Base-by-base conservation (phyloP, 2,113 vertebrate genomes). In the Anguilla japonica region DNA sequence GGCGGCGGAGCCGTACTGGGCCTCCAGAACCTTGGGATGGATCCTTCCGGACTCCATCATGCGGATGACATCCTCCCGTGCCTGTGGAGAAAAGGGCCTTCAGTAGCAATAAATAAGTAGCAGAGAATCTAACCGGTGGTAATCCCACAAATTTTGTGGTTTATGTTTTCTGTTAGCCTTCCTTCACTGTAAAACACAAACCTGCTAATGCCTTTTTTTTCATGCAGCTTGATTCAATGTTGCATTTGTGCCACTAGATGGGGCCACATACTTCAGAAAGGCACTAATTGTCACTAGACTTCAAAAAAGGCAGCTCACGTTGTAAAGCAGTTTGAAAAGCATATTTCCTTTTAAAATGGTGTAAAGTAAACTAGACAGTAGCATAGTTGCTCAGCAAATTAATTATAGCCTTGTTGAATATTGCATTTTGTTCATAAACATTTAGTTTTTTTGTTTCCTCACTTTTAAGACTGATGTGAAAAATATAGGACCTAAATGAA, bases 11-110 rank as follows among this genome's bases (percentile, higher is more conserved):
- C 97, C 98, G 3, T 99, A 99, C 41, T 97, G 97, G 83, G 97
- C 97, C 93, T 99, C 98, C 91, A 99, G 94, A 88, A 92, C 91
- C 92, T 98, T 96, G 0, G 97, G 96, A 22, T 95, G 93, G 43
- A 95, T 96, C 92, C 93, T 96, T 88, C 97, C 96, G 0, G 97
- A 96, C 94, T 96, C 97, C 94, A 99, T 91, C 96, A 99, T 96
- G 84, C 96, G 92, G 91, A 99, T 99, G 91, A 99, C 94, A 93
- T 99, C 98, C 83, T 99, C 98, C 87, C 98, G 95, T 88, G 98
- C 98, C 98, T 99, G 95, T 88, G 89, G 87, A 81, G 86, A 88
- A 3, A 34, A 34, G 1, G 7, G 39, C 5, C 1, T 8, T 29
- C 13, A 1, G 2, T 34, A n/a, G 34, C n/a, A 29, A n/a, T 13